Conservation (phyloP, 2,797 vertebrate genomes). For the Sebastiscus tertius region DNA sequence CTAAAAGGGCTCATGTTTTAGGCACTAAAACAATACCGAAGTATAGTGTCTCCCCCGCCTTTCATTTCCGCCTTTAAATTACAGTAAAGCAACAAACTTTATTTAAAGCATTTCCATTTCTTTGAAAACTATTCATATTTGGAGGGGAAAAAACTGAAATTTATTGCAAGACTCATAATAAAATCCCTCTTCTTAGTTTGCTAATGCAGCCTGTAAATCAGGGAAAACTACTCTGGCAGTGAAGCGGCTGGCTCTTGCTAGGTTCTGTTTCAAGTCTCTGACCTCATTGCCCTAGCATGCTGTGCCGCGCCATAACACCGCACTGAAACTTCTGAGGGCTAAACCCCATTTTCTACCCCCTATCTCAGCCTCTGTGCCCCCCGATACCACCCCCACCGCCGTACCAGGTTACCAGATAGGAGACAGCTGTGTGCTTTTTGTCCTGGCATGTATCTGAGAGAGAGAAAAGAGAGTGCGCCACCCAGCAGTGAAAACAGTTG, state of each 20-base stretch:
- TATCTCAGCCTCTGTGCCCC: slow-evolving; percentile 47
- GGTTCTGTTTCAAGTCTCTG: slow-evolving; percentile 71
- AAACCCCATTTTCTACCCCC: slow-evolving; percentile 29
- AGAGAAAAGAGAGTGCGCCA: slow-evolving; percentile 22
- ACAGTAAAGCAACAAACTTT: background rate
- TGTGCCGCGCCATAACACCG: slow-evolving; percentile 40
- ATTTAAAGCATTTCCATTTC: background rate
- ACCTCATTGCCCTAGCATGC: slow-evolving; percentile 69
- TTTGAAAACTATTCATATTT: background rate
- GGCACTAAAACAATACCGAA: background rate
- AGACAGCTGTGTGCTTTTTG: slow-evolving; percentile 64
- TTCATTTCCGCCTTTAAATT: background rate
- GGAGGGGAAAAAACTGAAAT: slow-evolving; percentile 1
- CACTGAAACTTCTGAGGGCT: slow-evolving; percentile 38
- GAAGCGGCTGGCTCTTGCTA: slow-evolving; percentile 37
- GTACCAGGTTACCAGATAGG: slow-evolving; percentile 51
- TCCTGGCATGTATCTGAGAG: slow-evolving; percentile 20
- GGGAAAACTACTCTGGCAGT: slow-evolving; percentile 51
- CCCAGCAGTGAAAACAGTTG: slow-evolving; percentile 52
- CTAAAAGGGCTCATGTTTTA: background rate
- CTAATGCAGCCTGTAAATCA: slow-evolving; percentile 67
- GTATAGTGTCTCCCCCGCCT: background rate
- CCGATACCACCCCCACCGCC: slow-evolving; percentile 5
- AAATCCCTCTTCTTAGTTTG: slow-evolving; percentile 39
- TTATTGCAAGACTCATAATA: slow-evolving; percentile 29